Evolutionary conservation across 2,888 invertebrate genomes (phyloP).

Genomic region (Xiphydria camelus): DNA sequence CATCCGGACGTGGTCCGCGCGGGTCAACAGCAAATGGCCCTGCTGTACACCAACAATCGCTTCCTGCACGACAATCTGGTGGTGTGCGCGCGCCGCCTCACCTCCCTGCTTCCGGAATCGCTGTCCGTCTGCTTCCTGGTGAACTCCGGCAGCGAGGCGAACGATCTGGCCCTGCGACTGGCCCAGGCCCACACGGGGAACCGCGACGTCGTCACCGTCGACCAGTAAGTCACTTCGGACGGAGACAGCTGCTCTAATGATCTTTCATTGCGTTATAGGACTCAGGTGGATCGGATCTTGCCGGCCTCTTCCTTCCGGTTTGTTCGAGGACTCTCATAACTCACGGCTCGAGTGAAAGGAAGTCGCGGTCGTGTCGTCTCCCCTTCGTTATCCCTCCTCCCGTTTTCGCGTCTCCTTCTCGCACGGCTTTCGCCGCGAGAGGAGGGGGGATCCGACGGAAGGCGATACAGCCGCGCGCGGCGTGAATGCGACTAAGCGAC

Average conservation of each 20-base stretch:
- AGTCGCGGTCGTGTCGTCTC: too few species aligned
- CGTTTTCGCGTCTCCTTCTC: too few species aligned
- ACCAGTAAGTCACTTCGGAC: conserved; percentile 83
- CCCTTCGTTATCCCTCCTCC: too few species aligned
- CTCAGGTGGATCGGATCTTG: conserved; percentile 1
- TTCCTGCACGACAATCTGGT: conserved; percentile 96
- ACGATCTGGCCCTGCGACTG: conserved; percentile 92
- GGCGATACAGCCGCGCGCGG: neutral
- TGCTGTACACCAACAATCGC: conserved; percentile 92
- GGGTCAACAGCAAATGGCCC: conserved; percentile 86
- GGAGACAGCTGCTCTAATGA: neutral
- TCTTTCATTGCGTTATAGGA: conserved; percentile 4
- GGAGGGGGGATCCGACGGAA: too few species aligned
- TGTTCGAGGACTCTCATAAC: conserved; percentile 5
- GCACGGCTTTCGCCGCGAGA: too few species aligned
- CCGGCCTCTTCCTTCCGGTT: neutral
- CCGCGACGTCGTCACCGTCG: conserved; percentile 88
- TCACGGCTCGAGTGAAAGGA: neutral
- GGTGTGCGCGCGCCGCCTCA: conserved; percentile 82
- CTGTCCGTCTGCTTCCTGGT: conserved; percentile 94
- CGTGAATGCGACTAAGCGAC: neutral
- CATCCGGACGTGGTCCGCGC: conserved; percentile 93
- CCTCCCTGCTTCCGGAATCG: conserved; percentile 79
- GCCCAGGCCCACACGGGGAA: conserved; percentile 88
- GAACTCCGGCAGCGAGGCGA: conserved; percentile 98